A percentile compares a stretch with the other conserved stretches of the same genome.
Evolutionary conservation across 2,888 invertebrate genomes (phyloP).

Genomic region (Yponomeuta malinellus): DNA sequence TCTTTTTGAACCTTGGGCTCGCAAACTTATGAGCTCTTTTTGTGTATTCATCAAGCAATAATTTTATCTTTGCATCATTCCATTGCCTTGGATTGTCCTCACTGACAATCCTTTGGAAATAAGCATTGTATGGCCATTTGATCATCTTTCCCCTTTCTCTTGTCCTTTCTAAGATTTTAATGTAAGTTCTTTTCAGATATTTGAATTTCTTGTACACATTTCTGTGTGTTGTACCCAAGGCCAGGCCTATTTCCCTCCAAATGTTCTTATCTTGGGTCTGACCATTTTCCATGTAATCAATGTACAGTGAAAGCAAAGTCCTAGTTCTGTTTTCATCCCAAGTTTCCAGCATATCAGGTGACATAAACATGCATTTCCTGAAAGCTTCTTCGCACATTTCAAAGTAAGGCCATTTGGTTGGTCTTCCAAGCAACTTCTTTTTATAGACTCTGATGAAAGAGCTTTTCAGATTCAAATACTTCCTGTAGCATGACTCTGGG

Average conservation of each 20-base stretch:
- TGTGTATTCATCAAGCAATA: slow-evolving; percentile 49
- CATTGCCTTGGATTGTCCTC: slow-evolving; percentile 47
- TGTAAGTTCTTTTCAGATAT: slow-evolving; percentile 60
- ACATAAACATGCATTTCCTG: slow-evolving; percentile 51
- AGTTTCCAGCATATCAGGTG: slow-evolving; percentile 44
- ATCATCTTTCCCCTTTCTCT: slow-evolving; percentile 47
- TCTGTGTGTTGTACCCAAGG: slow-evolving; percentile 53
- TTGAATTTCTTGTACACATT: slow-evolving; percentile 67
- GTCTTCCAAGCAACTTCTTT: slow-evolving; percentile 55
- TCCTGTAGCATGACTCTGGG: slow-evolving; percentile 54
- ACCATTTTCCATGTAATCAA: slow-evolving; percentile 50
- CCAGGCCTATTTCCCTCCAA: slow-evolving; percentile 60
- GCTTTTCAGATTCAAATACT: slow-evolving; percentile 54
- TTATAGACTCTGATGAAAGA: slow-evolving; percentile 61
- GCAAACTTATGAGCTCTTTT: slow-evolving; percentile 55
- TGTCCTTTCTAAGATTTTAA: slow-evolving; percentile 50
- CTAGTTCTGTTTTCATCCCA: slow-evolving; percentile 61
- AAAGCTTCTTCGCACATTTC: slow-evolving; percentile 59
- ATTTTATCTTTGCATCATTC: slow-evolving; percentile 49
- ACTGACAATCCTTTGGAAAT: slow-evolving; percentile 62
- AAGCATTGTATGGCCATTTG: slow-evolving; percentile 58
- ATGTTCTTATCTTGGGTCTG: slow-evolving; percentile 53
- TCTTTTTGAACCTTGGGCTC: slow-evolving; percentile 56
- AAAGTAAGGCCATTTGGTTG: slow-evolving; percentile 63
- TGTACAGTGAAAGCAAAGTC: slow-evolving; percentile 49